Percentiles rank a stretch among this genome's conserved stretches.
Conservation (phyloP, 2,888 invertebrate genomes). For the Neoascia interrupta region DNA sequence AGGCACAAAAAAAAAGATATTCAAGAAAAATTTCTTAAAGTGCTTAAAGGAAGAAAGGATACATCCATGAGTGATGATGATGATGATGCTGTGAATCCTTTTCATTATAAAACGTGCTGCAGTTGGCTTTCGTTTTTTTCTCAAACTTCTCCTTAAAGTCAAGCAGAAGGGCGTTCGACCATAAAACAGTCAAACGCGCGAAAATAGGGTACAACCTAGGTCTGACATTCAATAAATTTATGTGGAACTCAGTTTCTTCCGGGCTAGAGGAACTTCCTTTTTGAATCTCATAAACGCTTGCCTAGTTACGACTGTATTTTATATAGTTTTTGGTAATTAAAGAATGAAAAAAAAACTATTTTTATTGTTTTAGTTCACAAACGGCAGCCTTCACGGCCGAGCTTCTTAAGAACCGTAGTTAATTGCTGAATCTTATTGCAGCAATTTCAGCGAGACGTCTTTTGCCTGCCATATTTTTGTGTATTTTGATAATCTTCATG, state of each 20-base stretch:
- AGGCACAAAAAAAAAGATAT: slow-evolving; percentile 7
- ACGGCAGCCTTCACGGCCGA: slow-evolving; percentile 26
- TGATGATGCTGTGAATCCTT: slow-evolving; percentile 50
- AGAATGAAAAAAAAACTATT: background rate
- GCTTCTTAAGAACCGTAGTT: slow-evolving; percentile 25
- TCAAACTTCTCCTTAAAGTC: slow-evolving; percentile 13
- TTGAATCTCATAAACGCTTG: slow-evolving; percentile 18
- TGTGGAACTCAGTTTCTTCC: slow-evolving; percentile 40
- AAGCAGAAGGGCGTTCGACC: slow-evolving; percentile 66
- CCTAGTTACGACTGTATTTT: slow-evolving; percentile 29
- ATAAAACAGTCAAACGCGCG: slow-evolving; percentile 63
- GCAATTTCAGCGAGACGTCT: background rate
- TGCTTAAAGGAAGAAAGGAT: slow-evolving; percentile 53
- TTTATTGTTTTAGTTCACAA: slow-evolving; percentile 19
- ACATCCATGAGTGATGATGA: slow-evolving; percentile 36
- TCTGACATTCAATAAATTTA: slow-evolving; percentile 52
- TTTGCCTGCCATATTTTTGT: slow-evolving; percentile 15
- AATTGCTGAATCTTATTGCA: slow-evolving; percentile 37
- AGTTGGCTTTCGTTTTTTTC: slow-evolving; percentile 37
- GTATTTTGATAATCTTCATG: slow-evolving; percentile 56
- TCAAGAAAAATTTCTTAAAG: slow-evolving; percentile 26
- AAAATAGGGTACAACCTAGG: slow-evolving; percentile 10
- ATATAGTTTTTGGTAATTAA: slow-evolving; percentile 62
- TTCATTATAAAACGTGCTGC: slow-evolving; percentile 37
- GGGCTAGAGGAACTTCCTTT: background rate